These are phyloP conservation scores for Oreortyx pictus DNA, from an alignment of 2,797 vertebrate genomes.

Conservation along the genomic window DNA sequence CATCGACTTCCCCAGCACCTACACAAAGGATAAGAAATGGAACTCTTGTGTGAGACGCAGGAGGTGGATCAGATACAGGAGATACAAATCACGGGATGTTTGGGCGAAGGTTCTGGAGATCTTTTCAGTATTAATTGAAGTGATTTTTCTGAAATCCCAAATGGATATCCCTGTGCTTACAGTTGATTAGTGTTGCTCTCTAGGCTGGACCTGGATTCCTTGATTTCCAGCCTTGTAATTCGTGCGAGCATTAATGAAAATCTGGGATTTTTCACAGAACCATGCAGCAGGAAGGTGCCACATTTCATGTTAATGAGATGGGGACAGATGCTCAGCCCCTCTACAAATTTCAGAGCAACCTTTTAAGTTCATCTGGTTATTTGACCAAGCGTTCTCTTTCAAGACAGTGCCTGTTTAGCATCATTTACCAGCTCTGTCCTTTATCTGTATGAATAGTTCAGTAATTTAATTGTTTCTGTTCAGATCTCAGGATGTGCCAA, in stretches of 20 bases:
- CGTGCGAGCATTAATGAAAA: neutral
- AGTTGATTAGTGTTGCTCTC: neutral
- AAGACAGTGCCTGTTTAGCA: neutral
- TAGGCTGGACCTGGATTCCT: neutral
- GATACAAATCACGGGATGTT: constrained; percentile 89
- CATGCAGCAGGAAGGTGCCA: neutral
- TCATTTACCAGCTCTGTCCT: neutral
- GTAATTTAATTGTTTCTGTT: neutral
- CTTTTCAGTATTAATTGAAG: neutral
- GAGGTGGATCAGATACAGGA: constrained; percentile 94
- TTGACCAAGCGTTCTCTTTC: neutral
- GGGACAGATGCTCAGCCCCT: neutral
- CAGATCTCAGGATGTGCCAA: neutral
- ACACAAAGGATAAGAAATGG: constrained; percentile 97
- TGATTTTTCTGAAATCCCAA: neutral
- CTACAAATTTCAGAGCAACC: neutral
- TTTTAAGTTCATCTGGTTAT: neutral
- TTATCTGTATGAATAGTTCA: neutral
- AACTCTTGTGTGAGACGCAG: constrained; percentile 96
- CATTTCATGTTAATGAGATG: neutral
- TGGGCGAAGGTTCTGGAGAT: constrained; percentile 91
- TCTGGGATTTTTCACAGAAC: neutral
- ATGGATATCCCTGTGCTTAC: neutral
- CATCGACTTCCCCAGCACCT: constrained; percentile 95
- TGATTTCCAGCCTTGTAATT: neutral